These are phyloP conservation scores for Conus canariensis DNA, from an alignment of 2,888 invertebrate species.

Conservation along the genomic window DNA sequence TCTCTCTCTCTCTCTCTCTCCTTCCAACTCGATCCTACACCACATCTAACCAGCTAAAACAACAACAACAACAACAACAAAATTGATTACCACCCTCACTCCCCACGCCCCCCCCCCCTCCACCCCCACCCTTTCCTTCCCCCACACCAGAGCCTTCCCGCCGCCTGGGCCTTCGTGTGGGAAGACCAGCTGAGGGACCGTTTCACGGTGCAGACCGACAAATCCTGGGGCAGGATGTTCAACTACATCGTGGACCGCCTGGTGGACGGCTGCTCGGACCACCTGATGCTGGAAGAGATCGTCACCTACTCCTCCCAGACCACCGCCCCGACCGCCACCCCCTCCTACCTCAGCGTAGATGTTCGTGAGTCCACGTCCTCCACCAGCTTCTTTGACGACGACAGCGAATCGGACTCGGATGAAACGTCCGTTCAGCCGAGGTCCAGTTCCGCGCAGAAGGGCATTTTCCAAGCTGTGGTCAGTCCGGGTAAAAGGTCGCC, in stretches of 20 bases:
- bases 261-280: neutral
- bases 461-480: neutral
- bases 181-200: neutral
- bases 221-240: conserved; percentile 9
- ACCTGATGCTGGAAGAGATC: neutral
- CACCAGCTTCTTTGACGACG: neutral
- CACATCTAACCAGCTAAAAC: neutral
- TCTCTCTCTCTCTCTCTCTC: too few relatives aligned
- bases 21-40: too few relatives aligned
- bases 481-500: neutral
- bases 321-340: neutral
- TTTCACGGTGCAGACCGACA: neutral
- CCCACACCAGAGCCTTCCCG: neutral
- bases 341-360: neutral
- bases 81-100: neutral
- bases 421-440: neutral
- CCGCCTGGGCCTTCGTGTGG: neutral
- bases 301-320: neutral
- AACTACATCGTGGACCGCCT: conserved; percentile 1
- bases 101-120: neutral
- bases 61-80: neutral
- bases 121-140: neutral
- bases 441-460: neutral
- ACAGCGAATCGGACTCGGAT: neutral
- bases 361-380: neutral